A percentile compares a stretch with the other conserved stretches of the same genome.
These are phyloP conservation scores for Trichomalopsis sarcophagae DNA, from an alignment of 1,140 invertebrate species.

Conservation along the genomic window DNA sequence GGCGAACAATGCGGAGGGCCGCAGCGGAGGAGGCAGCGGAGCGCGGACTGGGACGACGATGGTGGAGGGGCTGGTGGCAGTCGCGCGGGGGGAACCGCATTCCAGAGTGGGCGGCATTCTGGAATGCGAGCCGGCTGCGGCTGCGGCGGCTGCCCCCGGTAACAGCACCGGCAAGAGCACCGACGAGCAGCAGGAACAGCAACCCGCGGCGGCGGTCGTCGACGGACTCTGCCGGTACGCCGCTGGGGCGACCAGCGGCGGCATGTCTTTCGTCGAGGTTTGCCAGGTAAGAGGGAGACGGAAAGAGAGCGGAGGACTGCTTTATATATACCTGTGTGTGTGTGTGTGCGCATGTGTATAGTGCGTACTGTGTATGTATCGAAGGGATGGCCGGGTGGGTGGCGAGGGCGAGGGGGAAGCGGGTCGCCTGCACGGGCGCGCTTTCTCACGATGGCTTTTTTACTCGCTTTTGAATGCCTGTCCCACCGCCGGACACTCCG, in stretches of 20 bases:
- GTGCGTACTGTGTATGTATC: too few relatives aligned
- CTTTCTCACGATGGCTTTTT: neutral
- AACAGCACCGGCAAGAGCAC: constrained; percentile 52
- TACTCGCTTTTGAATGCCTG: constrained; percentile 1
- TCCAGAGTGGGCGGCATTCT: constrained; percentile 74
- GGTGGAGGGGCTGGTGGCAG: constrained; percentile 63
- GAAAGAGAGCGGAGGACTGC: too few relatives aligned
- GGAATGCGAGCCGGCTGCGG: constrained; percentile 69
- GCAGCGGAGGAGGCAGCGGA: constrained; percentile 42
- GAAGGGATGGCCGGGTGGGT: neutral
- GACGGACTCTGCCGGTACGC: constrained; percentile 70
- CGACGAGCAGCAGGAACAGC: constrained; percentile 49
- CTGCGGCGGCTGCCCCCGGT: constrained; percentile 54
- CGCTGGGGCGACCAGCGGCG: constrained; percentile 64
- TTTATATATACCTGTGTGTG: neutral
- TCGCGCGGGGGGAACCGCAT: constrained; percentile 66
- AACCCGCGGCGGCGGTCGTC: constrained; percentile 57
- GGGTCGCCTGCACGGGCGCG: neutral
- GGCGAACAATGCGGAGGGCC: constrained; percentile 66
- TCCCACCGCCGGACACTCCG: neutral
- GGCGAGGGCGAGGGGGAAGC: neutral
- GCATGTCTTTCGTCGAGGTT: constrained; percentile 72
- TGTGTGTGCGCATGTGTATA: neutral
- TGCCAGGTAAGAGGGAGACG: constrained; percentile 66
- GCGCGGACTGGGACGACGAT: constrained; percentile 47